Base-by-base conservation (phyloP, 2,797 vertebrate genomes). In the Hemibagrus guttatus region DNA sequence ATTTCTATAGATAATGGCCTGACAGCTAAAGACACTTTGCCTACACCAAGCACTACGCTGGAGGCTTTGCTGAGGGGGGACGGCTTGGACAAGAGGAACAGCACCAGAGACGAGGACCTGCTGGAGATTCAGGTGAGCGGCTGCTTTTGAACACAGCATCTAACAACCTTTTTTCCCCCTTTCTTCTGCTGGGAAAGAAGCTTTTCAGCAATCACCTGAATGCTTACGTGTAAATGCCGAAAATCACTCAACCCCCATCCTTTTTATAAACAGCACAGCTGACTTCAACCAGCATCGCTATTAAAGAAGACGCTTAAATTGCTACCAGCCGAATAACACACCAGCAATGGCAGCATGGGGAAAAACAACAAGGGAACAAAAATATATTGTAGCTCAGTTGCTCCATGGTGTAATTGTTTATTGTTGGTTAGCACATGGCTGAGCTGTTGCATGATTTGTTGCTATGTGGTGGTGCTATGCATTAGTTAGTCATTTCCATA, bases 31-130 rank as follows among this genome's bases (percentile, higher is more conserved):
- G 97, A 99, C 81, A 91, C 95, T 0, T 94, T 98, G 93, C 96
- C 97, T 85, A 95, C 96, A 21, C 98, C 98, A 93, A 96, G 97
- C 90, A 99, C 98, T 90, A 98, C 98, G 0, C 93, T 99, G 90
- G 98, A 99, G 94, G 98, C 98, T 88, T 94, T 99, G 93, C 95
- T 99, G 61, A 96, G 98, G 23, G 98, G 98, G 23, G 98, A 98
- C 86, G 96, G 96, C 81, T 95, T 98, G 75, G 97, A 99, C 93
- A 98, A 98, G 93, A 97, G 97, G 93, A 93, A 94, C 35, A 97
- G 95, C 90, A 91, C 96, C 84, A 97, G 97, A 93, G 98, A 99
- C 1, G 98, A 99, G 91, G 97, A 98, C 92, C 94, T 98, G 90
- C 96, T 98, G 92, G 98, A 99, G 93, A 98, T 99, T 91, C 98